These are phyloP conservation scores for Leucophenga varia DNA, from an alignment of 1,140 invertebrate genomes.

Conservation along the genomic window DNA sequence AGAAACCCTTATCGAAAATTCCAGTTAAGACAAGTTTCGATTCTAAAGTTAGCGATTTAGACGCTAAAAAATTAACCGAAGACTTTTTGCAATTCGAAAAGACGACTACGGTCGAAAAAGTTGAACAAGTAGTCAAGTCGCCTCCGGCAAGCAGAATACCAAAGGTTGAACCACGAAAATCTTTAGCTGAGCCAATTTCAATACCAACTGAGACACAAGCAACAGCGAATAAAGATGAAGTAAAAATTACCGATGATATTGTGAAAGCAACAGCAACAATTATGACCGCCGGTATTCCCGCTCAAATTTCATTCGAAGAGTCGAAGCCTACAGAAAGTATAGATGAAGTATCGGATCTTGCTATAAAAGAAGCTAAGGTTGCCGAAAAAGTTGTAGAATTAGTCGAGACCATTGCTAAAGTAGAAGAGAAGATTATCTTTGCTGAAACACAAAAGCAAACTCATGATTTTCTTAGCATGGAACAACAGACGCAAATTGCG, in stretches of 20 bases:
- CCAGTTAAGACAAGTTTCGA: constrained; percentile 28
- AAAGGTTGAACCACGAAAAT: constrained; percentile 40
- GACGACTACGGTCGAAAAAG: neutral
- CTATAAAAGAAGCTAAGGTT: constrained; percentile 30
- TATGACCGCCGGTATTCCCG: constrained; percentile 30
- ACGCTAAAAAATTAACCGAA: constrained; percentile 39
- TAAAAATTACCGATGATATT: neutral
- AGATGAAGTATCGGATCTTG: neutral
- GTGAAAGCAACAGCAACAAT: constrained; percentile 8
- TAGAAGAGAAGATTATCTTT: constrained; percentile 29
- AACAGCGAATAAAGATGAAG: neutral
- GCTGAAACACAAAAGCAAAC: constrained; percentile 32
- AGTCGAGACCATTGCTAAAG: constrained; percentile 38
- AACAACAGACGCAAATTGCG: constrained; percentile 34
- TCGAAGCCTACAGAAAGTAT: constrained; percentile 8
- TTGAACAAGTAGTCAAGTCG: constrained; percentile 20
- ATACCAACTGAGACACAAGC: neutral
- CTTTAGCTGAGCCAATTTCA: constrained; percentile 12
- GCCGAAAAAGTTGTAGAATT: constrained; percentile 30
- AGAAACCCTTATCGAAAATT: constrained; percentile 37
- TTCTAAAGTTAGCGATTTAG: constrained; percentile 21
- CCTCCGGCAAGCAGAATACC: constrained; percentile 37
- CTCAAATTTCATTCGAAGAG: too few relatives aligned
- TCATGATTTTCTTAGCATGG: constrained; percentile 43
- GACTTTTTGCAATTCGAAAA: constrained; percentile 40